These are phyloP conservation scores for Rhysida immarginata DNA, from an alignment of 1,140 invertebrate species.

Conservation along the genomic window DNA sequence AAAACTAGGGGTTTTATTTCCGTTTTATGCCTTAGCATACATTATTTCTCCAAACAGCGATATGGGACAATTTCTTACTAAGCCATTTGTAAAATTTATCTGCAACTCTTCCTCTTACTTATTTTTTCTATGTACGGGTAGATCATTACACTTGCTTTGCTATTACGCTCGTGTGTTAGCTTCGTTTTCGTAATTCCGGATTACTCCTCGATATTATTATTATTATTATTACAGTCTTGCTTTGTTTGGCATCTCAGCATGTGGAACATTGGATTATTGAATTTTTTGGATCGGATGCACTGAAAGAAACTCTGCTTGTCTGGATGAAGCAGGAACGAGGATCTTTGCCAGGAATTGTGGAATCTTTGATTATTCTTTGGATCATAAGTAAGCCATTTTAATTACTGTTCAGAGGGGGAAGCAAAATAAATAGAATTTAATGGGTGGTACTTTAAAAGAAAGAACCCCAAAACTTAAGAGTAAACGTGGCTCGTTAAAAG, in stretches of 20 bases:
- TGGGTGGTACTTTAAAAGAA: no score
- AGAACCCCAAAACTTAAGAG: no score
- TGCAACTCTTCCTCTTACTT: conserved; percentile 78
- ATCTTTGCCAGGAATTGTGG: conserved; percentile 65
- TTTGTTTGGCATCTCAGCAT: conserved; percentile 65
- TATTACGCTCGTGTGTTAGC: no score
- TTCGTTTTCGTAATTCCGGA: no score
- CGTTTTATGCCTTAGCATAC: conserved; percentile 66
- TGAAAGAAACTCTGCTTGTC: conserved; percentile 44
- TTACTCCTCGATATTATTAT: no score
- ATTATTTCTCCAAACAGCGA: conserved; percentile 66
- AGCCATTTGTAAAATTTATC: conserved; percentile 89
- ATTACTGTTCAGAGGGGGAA: no score
- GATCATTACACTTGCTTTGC: no score
- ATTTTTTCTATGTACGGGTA: conserved; percentile 73
- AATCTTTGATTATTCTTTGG: conserved; percentile 62
- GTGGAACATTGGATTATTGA: conserved; percentile 60
- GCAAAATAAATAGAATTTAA: no score
- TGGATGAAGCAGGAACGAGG: conserved; percentile 66
- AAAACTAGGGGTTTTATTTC: conserved; percentile 66
- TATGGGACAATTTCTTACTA: conserved; percentile 67
- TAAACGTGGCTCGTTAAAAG: no score
- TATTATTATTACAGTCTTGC: conserved; percentile 40
- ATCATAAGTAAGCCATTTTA: conserved; percentile 47
- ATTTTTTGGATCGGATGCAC: conserved; percentile 56